A percentile compares a stretch with the other conserved stretches of the same genome.
These are phyloP conservation scores for Paramuricea clavata DNA, from an alignment of 92 coral and sea anemone genomes.

Conservation along the genomic window DNA sequence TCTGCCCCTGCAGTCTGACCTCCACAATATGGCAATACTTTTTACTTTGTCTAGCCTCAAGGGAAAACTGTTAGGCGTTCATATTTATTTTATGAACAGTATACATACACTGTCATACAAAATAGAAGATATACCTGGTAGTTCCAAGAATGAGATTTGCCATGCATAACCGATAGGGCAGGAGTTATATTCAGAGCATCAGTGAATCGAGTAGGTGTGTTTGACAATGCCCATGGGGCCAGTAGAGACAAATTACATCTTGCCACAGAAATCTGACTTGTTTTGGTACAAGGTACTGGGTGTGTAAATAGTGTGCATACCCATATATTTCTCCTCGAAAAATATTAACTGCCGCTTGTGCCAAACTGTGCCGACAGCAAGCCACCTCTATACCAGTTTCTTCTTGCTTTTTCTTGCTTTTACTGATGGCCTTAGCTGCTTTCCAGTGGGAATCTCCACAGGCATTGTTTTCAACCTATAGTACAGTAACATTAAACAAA, in stretches of 20 bases:
- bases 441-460: conserved; percentile 69
- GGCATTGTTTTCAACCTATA: conserved; percentile 23
- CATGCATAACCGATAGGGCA: conserved; percentile 69
- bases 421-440: conserved; percentile 53
- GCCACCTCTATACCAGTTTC: conserved; percentile 65
- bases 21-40: no score
- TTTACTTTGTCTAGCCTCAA: no score
- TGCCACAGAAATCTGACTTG: conserved; percentile 48
- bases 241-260: conserved; percentile 54
- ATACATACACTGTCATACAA: not conserved
- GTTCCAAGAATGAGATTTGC: conserved; percentile 65
- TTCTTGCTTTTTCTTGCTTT: conserved; percentile 57
- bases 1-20: no score
- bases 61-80: no score
- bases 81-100: no score
- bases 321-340: conserved; percentile 65
- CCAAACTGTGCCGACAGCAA: conserved; percentile 55
- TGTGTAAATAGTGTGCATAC: conserved; percentile 59
- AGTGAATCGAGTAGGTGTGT: not conserved
- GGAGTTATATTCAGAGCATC: conserved; percentile 49
- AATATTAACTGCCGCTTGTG: conserved; percentile 65
- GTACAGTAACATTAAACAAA: not conserved
- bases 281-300: conserved; percentile 33
- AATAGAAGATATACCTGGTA: conserved; percentile 58
- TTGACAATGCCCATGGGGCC: conserved; percentile 68